Percentiles rank a stretch among this genome's conserved stretches.
These are phyloP conservation scores for Sus cebifrons DNA, from an alignment of 2,797 vertebrate genomes.

Conservation along the genomic window DNA sequence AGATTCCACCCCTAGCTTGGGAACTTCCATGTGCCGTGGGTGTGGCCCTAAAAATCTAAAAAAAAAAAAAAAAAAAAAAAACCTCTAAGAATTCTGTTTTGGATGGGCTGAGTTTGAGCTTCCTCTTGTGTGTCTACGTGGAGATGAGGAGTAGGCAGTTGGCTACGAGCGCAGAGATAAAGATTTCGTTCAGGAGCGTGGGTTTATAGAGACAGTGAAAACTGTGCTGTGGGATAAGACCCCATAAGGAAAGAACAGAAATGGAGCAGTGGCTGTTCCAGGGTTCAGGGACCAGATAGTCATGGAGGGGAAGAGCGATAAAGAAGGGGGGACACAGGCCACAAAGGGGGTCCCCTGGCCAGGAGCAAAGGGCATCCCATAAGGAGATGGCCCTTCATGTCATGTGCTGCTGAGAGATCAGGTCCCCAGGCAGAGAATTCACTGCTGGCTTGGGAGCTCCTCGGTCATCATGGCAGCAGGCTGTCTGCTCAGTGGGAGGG, in stretches of 20 bases:
- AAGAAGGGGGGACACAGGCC: not conserved
- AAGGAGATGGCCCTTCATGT: not conserved
- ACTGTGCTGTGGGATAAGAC: accelerated
- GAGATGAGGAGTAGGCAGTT: not conserved
- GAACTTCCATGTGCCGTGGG: no score
- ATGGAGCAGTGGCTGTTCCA: accelerated
- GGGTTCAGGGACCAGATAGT: not conserved
- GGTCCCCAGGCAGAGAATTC: not conserved
- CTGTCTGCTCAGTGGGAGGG: accelerated
- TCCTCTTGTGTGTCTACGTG: accelerated
- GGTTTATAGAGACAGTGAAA: not conserved
- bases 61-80: no score
- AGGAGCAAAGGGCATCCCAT: accelerated
- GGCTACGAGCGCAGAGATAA: accelerated
- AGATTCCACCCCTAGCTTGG: no score
- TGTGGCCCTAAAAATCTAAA: no score
- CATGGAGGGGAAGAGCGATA: accelerated
- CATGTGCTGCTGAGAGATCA: not conserved
- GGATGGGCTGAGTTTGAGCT: not conserved
- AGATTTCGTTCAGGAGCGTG: not conserved
- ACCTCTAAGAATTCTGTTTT: not conserved
- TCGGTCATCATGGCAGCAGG: not conserved
- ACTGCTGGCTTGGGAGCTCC: not conserved
- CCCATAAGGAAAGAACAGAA: accelerated
- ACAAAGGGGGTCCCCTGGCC: accelerated